Evolutionary conservation across 2,113 vertebrate species (phyloP), one percentile per base, ranked within the genome.

Genomic region (Tiliqua scincoides): DNA sequence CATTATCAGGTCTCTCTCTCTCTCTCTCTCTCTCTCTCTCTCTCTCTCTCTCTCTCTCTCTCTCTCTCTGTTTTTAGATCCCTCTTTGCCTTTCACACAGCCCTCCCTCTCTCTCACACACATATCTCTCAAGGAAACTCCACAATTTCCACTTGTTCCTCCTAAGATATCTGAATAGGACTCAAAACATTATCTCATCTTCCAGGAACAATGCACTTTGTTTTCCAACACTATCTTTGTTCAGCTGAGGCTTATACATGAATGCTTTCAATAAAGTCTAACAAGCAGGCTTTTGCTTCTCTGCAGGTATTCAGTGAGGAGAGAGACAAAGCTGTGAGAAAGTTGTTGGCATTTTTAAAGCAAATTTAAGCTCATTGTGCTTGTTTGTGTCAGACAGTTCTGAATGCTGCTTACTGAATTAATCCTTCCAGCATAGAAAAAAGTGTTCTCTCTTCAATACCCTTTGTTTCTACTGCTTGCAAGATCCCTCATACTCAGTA

Each of bases 381-480:
- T 87, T 84, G 48, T 62, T 89, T 72, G 20, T 35, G 37, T 52
- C 37, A 87, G 87, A 80, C 20, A 92, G 81, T 87, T 71, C 68
- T 88, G 84, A 59, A n/a, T 84, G 6, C 10, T 78, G 89, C 70
- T 84, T 85, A 15, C 17, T 89, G 59, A 75, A 61, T 84, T 82
- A 82, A 82, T 82, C 0, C 6, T 52, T 85, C 72, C 70, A 75
- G 21, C 25, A 11, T 32, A 18, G 43, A 65, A 27, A 84, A 89
- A 85, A 82, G 18, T 30, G 37, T 68, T 14, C 82, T 88, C 35
- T 85, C 32, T 87, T 88, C 87, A 35, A 27, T 68, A 10, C 30
- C 25, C 25, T 32, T 80, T 8, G 1, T 35, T 85, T 89, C 85
- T 70, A 59, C 71, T 57, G 12, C 73, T 73, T 40, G 18, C 14